Evolutionary conservation across 2,797 vertebrate species (phyloP).

Genomic region (Poecilia picta): DNA sequence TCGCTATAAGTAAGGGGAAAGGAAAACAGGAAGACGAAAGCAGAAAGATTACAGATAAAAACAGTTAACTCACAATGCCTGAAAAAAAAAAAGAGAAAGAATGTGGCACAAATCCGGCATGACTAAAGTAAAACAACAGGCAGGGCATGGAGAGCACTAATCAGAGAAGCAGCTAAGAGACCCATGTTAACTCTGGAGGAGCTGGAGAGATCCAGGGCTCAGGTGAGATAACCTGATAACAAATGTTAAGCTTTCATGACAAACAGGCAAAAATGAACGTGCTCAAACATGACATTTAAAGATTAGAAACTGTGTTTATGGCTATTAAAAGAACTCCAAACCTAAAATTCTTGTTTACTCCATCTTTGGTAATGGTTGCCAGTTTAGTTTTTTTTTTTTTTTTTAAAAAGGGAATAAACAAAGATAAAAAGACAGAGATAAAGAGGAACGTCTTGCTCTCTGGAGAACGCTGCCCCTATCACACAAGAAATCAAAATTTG

Average conservation of each 20-base stretch:
- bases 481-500: conserved; percentile 6
- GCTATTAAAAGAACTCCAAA: conserved; percentile 2
- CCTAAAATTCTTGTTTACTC: conserved; percentile 15
- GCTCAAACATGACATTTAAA: not conserved
- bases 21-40: conserved; percentile 17
- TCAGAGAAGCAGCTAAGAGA: not conserved
- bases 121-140: not conserved
- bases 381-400: not conserved
- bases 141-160: not conserved
- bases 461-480: conserved; percentile 9
- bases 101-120: not conserved
- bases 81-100: not conserved
- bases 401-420: conserved; percentile 21
- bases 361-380: conserved; percentile 20
- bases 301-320: not conserved
- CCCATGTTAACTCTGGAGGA: not conserved
- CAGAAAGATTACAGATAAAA: conserved; percentile 23
- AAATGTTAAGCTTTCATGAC: not conserved
- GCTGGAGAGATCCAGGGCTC: not conserved
- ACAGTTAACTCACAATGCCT: conserved; percentile 20
- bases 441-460: conserved; percentile 4
- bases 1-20: conserved; percentile 35
- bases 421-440: not conserved
- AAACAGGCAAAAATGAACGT: not conserved
- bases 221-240: not conserved